A percentile compares a stretch with the other conserved stretches of the same genome.
These are phyloP conservation scores for Antheraea pernyi DNA, from an alignment of 1,140 invertebrate species.

Conservation along the genomic window DNA sequence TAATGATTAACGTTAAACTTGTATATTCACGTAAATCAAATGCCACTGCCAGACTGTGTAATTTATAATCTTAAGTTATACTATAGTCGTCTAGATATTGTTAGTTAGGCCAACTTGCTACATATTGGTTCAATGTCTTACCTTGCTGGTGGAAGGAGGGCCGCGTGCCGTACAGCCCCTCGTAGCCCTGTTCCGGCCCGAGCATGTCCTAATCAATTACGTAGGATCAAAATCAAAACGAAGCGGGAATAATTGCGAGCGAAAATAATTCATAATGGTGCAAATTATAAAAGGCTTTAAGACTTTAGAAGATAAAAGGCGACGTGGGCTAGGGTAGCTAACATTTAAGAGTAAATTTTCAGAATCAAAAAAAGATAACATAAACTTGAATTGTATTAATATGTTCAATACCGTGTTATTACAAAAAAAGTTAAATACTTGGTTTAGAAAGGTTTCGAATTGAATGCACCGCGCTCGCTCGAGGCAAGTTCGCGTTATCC, in stretches of 20 bases:
- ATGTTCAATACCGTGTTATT: too few relatives aligned
- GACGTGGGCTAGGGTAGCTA: too few relatives aligned
- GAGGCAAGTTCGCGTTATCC: too few relatives aligned
- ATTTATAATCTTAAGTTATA: neutral
- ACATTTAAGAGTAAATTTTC: too few relatives aligned
- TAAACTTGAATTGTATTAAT: too few relatives aligned
- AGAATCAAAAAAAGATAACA: too few relatives aligned
- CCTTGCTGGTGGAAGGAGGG: constrained; percentile 89
- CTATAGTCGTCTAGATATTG: neutral
- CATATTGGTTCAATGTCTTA: constrained; percentile 74
- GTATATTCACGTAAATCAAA: neutral
- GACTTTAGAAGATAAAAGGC: neutral
- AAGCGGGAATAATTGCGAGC: constrained; percentile 16
- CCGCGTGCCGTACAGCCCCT: constrained; percentile 90
- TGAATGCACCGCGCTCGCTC: too few relatives aligned
- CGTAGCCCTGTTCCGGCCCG: constrained; percentile 94
- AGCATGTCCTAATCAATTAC: constrained; percentile 91
- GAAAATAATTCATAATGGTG: constrained; percentile 27
- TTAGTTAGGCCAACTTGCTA: constrained; percentile 1
- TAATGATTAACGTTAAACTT: too few relatives aligned
- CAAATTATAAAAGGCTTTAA: constrained; percentile 16
- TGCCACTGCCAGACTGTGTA: neutral
- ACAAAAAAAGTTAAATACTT: too few relatives aligned
- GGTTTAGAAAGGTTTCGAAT: too few relatives aligned
- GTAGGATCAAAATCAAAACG: constrained; percentile 74